A percentile compares a stretch with the other conserved stretches of the same genome.
These are phyloP conservation scores for Dryococelus australis DNA, from an alignment of 2,888 invertebrate species.

Conservation along the genomic window DNA sequence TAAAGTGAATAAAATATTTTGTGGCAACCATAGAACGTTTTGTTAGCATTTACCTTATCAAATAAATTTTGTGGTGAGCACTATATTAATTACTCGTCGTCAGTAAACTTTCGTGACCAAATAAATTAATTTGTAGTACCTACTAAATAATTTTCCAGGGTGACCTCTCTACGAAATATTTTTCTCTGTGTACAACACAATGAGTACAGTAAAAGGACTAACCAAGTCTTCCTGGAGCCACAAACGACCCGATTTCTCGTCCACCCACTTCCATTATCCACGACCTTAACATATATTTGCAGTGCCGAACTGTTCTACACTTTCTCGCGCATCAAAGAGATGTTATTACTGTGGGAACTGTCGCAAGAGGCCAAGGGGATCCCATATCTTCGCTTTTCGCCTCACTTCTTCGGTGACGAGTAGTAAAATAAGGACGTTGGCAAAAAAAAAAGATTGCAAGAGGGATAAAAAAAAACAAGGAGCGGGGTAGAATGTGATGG, in stretches of 20 bases:
- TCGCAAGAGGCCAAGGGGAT: background rate
- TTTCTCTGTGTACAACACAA: too few species aligned
- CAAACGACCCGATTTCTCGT: background rate
- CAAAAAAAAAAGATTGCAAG: background rate
- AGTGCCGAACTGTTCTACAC: background rate
- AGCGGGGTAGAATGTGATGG: background rate
- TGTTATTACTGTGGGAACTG: constrained; percentile 16
- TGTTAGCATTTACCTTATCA: too few species aligned
- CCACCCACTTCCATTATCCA: background rate
- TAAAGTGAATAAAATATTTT: too few species aligned
- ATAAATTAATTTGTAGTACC: too few species aligned
- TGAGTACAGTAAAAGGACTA: background rate
- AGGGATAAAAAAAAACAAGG: background rate
- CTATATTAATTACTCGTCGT: too few species aligned
- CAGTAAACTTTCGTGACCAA: too few species aligned
- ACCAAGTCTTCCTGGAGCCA: background rate
- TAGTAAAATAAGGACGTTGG: background rate
- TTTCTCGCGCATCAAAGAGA: background rate
- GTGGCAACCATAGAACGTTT: too few species aligned
- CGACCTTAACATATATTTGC: background rate
- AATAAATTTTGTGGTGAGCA: too few species aligned
- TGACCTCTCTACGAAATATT: too few species aligned
- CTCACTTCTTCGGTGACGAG: background rate
- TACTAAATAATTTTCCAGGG: too few species aligned
- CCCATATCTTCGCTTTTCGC: background rate